These are phyloP conservation scores for Rynchops niger DNA, from an alignment of 2,113 vertebrate genomes.

Conservation along the genomic window DNA sequence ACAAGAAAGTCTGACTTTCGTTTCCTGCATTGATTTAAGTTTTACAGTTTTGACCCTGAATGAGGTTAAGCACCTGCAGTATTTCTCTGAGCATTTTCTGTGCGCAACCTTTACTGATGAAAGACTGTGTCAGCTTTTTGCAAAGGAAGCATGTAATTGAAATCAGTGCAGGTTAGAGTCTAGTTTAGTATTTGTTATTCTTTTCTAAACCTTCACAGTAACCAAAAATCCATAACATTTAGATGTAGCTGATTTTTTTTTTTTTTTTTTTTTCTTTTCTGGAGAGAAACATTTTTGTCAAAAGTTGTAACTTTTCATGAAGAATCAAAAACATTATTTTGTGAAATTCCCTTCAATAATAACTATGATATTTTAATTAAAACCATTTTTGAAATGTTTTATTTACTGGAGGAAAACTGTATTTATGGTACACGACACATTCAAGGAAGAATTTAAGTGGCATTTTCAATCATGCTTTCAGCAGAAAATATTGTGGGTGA, in stretches of 20 bases:
- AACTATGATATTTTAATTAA: conserved; percentile 44
- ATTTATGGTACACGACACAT: neutral
- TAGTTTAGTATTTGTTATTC: neutral
- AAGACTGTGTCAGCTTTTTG: neutral
- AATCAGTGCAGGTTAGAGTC: neutral
- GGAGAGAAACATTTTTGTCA: neutral
- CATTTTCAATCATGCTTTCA: neutral
- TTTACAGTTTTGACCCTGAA: neutral
- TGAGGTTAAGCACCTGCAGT: neutral
- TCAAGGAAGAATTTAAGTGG: neutral
- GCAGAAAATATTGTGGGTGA: neutral
- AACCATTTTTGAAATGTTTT: conserved; percentile 37
- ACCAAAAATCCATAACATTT: neutral
- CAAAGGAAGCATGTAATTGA: neutral
- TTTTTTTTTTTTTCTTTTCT: neutral
- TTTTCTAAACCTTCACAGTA: neutral
- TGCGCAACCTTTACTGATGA: neutral
- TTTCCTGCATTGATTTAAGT: neutral
- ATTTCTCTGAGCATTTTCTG: neutral
- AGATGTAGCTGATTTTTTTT: neutral
- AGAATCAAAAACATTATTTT: neutral
- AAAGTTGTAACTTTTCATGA: neutral
- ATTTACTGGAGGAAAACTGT: conserved; percentile 21
- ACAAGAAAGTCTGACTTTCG: neutral
- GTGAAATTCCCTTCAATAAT: neutral